Conservation (phyloP, 53 echinoderm and acorn worm species). For the Stichopus horrens region DNA sequence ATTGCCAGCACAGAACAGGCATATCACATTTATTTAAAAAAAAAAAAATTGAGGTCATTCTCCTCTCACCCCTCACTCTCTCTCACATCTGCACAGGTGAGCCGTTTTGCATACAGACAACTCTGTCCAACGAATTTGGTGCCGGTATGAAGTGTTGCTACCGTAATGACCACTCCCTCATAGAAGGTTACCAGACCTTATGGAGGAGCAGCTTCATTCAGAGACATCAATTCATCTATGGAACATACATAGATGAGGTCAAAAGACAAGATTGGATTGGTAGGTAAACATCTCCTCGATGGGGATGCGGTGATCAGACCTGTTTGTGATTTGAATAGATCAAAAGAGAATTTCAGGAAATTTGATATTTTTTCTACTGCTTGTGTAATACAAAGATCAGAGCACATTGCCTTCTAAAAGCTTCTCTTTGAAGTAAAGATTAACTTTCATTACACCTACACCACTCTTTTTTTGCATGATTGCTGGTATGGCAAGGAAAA, state of each 20-base stretch:
- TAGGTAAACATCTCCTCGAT: not conserved
- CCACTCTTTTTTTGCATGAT: too few relatives aligned
- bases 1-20: too few relatives aligned
- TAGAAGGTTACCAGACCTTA: slow-evolving; percentile 24
- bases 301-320: too few relatives aligned
- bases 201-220: slow-evolving; percentile 44
- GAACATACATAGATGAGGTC: slow-evolving; percentile 24
- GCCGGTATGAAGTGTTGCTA: slow-evolving; percentile 56
- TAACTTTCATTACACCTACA: too few relatives aligned
- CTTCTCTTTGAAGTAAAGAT: too few relatives aligned
- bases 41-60: not conserved
- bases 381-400: too few relatives aligned
- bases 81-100: not conserved
- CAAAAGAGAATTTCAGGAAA: too few relatives aligned
- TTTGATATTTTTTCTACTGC: too few relatives aligned
- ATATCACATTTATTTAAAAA: too few relatives aligned
- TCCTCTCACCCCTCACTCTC: not conserved
- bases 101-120: slow-evolving; percentile 29
- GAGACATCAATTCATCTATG: slow-evolving; percentile 40
- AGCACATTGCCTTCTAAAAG: too few relatives aligned
- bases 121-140: slow-evolving; percentile 14
- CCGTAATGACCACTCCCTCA: slow-evolving; percentile 49
- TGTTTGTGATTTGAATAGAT: too few relatives aligned
- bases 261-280: slow-evolving; percentile 35
- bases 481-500: too few relatives aligned